A percentile compares a stretch with the other conserved stretches of the same genome.
These are phyloP conservation scores for Sitophilus oryzae DNA, from an alignment of 1,140 invertebrate species.

Conservation along the genomic window DNA sequence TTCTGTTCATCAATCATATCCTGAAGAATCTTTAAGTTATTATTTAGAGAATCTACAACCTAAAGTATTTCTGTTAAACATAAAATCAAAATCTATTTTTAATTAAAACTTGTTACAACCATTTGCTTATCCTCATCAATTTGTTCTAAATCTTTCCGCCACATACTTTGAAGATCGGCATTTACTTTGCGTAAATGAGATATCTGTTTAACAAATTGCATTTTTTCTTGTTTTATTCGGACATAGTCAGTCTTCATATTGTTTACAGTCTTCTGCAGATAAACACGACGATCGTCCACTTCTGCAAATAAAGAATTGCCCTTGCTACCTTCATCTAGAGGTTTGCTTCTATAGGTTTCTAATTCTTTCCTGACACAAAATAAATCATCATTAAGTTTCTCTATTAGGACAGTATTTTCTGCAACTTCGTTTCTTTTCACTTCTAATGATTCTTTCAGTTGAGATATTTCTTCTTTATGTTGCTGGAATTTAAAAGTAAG, in stretches of 20 bases:
- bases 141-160: constrained; percentile 8
- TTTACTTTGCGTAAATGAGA: constrained; percentile 1
- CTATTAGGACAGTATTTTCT: constrained; percentile 23
- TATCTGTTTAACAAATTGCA: neutral
- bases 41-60: neutral
- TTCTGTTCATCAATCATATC: neutral
- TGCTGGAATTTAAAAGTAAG: constrained; percentile 4
- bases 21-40: neutral
- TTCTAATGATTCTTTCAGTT: constrained; percentile 23
- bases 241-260: constrained; percentile 9
- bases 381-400: constrained; percentile 32
- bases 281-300: constrained; percentile 33
- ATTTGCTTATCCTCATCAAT: neutral
- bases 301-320: constrained; percentile 39
- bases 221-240: constrained; percentile 1
- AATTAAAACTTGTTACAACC: neutral
- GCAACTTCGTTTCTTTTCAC: constrained; percentile 27
- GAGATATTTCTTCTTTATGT: constrained; percentile 17
- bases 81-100: neutral
- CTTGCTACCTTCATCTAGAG: constrained; percentile 27
- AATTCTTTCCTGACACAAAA: constrained; percentile 24
- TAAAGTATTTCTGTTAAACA: no score
- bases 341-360: constrained; percentile 29
- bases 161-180: neutral
- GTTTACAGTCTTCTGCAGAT: constrained; percentile 23